Conservation (phyloP, 53 echinoderm and acorn worm genomes). For the Hippasteria phrygiana region DNA sequence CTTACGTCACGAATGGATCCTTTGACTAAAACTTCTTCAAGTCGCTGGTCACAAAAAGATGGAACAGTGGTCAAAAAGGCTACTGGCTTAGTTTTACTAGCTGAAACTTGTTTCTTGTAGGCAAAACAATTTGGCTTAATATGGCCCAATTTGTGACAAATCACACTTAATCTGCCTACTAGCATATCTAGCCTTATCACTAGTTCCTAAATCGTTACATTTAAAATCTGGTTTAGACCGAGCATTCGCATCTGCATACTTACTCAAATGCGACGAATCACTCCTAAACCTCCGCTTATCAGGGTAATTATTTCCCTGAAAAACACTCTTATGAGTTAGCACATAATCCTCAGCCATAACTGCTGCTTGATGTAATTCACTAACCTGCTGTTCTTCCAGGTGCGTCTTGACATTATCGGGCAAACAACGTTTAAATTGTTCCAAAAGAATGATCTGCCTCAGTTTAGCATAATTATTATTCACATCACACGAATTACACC, state of each 20-base stretch:
- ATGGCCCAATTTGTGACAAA: conserved; percentile 26
- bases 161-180: background rate
- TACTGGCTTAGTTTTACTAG: conserved; percentile 32
- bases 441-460: conserved; percentile 44
- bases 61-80: conserved; percentile 19
- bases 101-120: background rate
- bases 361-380: conserved; percentile 40
- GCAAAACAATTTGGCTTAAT: conserved; percentile 1
- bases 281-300: conserved; percentile 2
- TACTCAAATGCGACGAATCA: background rate
- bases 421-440: conserved; percentile 50
- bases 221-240: conserved; percentile 13
- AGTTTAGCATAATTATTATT: conserved; percentile 47
- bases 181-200: background rate
- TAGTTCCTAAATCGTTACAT: background rate
- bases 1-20: background rate
- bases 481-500: conserved; percentile 31
- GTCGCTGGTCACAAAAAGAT: background rate
- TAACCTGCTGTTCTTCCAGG: conserved; percentile 44
- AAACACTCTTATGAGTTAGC: no score
- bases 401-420: conserved; percentile 38
- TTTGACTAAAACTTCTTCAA: background rate
- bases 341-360: conserved; percentile 65
- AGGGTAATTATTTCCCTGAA: conserved; percentile 30
- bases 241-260: conserved; percentile 17